phyloP scores from a whole-genome alignment of 2,797 vertebrate genomes.

The Pipistrellus nathusii region DNA sequence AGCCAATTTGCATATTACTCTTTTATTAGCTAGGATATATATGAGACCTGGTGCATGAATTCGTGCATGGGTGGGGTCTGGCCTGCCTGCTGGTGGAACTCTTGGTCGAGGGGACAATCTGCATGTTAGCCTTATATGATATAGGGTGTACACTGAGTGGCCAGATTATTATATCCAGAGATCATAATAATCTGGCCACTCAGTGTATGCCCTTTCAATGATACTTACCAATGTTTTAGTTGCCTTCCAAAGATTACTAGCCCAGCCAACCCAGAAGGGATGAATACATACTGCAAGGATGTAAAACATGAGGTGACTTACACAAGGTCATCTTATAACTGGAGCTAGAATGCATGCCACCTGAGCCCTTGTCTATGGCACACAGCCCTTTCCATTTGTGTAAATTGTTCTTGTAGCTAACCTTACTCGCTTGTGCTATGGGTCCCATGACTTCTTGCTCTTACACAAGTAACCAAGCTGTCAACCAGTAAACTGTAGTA shows the following conservation, averaged over 20 bases:
- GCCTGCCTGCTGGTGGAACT: no score
- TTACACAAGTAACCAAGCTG: not conserved
- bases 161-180: no score
- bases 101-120: no score
- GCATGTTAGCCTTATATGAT: no score
- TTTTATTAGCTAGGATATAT: no score
- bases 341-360: not conserved
- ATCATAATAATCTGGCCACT: no score
- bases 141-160: no score
- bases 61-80: no score
- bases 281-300: no score
- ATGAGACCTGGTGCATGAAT: no score
- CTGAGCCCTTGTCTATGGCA: not conserved
- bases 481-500: not conserved
- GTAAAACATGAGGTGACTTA: not conserved
- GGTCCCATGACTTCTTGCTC: not conserved
- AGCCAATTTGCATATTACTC: no score
- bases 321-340: not conserved
- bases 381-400: not conserved
- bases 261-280: not conserved
- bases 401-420: not conserved
- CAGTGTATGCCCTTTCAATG: not conserved
- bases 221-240: not conserved
- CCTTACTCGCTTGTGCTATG: not conserved
- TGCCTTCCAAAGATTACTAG: not conserved